These are phyloP conservation scores for Sitta europaea DNA, from an alignment of 2,113 vertebrate species.

Conservation along the genomic window DNA sequence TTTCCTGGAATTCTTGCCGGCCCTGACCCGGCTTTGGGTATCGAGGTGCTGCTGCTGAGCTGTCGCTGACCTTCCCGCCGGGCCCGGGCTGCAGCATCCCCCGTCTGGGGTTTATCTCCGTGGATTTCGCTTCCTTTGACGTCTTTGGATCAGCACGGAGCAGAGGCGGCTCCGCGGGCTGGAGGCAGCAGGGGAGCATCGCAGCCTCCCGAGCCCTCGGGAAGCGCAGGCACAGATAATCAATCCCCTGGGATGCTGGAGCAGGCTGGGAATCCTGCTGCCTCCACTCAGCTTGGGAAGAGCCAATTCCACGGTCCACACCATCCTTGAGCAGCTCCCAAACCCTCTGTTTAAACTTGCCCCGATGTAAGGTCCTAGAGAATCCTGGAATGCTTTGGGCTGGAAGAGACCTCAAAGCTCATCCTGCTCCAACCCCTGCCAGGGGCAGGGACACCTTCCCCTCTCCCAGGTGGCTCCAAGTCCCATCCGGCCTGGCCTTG, in stretches of 20 bases:
- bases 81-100: background rate
- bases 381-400: background rate
- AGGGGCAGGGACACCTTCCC: background rate
- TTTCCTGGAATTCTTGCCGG: constrained; percentile 69
- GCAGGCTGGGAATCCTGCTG: background rate
- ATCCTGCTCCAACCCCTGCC: background rate
- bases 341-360: background rate
- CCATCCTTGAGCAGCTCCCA: background rate
- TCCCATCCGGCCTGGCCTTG: rapidly evolving
- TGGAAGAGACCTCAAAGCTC: background rate
- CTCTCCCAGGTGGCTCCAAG: background rate
- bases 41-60: background rate
- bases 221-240: background rate
- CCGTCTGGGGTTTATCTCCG: background rate
- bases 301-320: background rate
- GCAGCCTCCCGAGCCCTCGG: background rate
- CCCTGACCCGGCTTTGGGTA: constrained; percentile 49
- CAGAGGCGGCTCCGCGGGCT: constrained; percentile 40
- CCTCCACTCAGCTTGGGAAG: background rate
- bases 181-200: background rate
- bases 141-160: background rate
- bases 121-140: constrained; percentile 65
- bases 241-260: background rate
- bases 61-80: background rate
- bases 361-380: rapidly evolving